These are phyloP conservation scores for Teleogryllus occipitalis DNA, from an alignment of 1,140 invertebrate genomes.

Conservation along the genomic window DNA sequence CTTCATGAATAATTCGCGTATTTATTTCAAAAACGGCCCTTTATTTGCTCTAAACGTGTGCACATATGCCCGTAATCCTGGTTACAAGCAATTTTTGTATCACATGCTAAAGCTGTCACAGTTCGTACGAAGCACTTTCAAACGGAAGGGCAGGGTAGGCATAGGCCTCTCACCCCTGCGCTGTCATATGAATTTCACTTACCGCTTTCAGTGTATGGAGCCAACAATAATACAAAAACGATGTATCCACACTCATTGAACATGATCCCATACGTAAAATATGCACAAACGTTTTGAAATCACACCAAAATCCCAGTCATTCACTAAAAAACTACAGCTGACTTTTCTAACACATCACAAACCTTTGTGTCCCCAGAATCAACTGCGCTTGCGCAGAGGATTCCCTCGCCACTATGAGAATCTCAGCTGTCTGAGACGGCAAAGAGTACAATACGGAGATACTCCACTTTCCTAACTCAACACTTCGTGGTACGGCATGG, in stretches of 20 bases:
- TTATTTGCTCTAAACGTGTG: no score
- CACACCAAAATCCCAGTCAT: conserved; percentile 14
- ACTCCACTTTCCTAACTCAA: background rate
- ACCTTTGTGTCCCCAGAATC: conserved; percentile 13
- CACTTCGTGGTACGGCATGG: background rate
- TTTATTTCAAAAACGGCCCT: no score
- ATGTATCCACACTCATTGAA: conserved; percentile 49
- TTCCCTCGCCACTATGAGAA: conserved; percentile 2
- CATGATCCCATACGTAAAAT: conserved; percentile 39
- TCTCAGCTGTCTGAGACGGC: background rate
- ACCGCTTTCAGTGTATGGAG: conserved; percentile 43
- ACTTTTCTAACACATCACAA: conserved; percentile 12
- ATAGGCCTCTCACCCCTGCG: background rate
- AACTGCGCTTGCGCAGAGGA: conserved; percentile 8
- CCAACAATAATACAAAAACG: conserved; percentile 43
- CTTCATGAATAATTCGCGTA: no score
- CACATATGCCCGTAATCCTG: no score
- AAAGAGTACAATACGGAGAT: background rate
- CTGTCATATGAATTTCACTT: conserved; percentile 28
- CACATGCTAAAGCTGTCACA: background rate
- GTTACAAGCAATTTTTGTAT: background rate
- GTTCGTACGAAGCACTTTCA: background rate
- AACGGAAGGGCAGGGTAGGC: conserved; percentile 15
- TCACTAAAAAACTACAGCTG: conserved; percentile 19
- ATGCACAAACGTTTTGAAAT: conserved; percentile 13